Percentiles rank a stretch among this genome's conserved stretches.
These are phyloP conservation scores for Cottus gobio DNA, from an alignment of 2,113 vertebrate genomes.

Conservation along the genomic window DNA sequence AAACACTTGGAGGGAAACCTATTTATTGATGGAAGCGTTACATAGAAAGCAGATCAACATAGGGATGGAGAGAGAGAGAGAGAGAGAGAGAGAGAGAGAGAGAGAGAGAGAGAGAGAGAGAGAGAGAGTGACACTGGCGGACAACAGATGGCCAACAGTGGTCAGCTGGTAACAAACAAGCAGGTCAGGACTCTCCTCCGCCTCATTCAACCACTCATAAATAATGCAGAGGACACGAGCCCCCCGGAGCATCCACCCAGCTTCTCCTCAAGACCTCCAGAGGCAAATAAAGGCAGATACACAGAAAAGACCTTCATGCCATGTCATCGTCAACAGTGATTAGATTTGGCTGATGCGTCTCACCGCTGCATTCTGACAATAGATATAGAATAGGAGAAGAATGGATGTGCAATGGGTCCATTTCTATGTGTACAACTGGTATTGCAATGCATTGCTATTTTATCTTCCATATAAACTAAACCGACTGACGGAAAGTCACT, in stretches of 20 bases:
- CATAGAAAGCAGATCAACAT: neutral
- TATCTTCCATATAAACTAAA: too few species aligned
- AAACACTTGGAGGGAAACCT: constrained; percentile 29
- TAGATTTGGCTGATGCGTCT: constrained; percentile 43
- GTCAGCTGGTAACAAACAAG: constrained; percentile 75
- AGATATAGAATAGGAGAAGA: neutral
- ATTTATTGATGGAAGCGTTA: constrained; percentile 7
- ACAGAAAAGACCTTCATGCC: constrained; percentile 23
- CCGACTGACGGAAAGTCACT: too few species aligned
- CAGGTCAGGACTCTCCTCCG: constrained; percentile 68
- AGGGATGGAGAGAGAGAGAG: neutral
- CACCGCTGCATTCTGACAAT: constrained; percentile 8
- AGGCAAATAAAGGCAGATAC: neutral
- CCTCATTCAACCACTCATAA: constrained; percentile 58
- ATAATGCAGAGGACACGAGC: constrained; percentile 60
- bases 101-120: constrained; percentile 5
- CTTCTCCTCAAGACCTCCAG: constrained; percentile 21
- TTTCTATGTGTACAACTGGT: neutral
- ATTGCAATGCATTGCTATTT: neutral
- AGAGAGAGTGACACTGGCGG: constrained; percentile 2
- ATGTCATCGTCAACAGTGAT: constrained; percentile 42
- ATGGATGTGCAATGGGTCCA: too few species aligned
- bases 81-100: constrained; percentile 2
- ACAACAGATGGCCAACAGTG: constrained; percentile 80
- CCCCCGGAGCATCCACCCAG: constrained; percentile 30